Conservation (phyloP, 1,140 invertebrate genomes). For the Rhyacophila brunnea region DNA sequence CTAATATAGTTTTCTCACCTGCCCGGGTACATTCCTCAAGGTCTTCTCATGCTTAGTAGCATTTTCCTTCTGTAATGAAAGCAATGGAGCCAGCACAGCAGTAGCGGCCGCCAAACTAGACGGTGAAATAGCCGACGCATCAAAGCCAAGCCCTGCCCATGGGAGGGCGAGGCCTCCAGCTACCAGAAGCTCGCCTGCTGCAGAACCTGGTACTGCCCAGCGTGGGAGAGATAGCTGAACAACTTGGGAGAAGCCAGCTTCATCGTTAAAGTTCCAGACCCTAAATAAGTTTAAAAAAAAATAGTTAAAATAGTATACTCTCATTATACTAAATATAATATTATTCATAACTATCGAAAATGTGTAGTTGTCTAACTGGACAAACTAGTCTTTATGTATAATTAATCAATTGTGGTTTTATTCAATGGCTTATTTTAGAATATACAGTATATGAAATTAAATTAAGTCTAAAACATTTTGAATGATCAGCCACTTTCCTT, state of each 20-base stretch:
- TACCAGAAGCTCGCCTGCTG: slow-evolving; percentile 57
- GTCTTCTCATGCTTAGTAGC: slow-evolving; percentile 41
- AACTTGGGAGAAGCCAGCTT: slow-evolving; percentile 66
- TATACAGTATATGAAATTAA: no score
- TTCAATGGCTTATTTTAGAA: no score
- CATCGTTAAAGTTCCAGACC: slow-evolving; percentile 68
- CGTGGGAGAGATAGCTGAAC: slow-evolving; percentile 61
- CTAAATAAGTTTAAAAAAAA: slow-evolving; percentile 40
- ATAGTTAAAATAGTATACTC: no score
- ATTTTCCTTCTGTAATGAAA: slow-evolving; percentile 22
- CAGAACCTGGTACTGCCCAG: slow-evolving; percentile 61
- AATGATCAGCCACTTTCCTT: no score
- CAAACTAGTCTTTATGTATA: no score
- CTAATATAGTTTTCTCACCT: slow-evolving; percentile 46
- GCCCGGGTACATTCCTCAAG: slow-evolving; percentile 53
- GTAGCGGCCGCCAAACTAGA: slow-evolving; percentile 41
- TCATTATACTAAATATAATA: no score
- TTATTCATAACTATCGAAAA: no score
- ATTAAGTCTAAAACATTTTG: no score
- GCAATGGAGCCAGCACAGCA: slow-evolving; percentile 43
- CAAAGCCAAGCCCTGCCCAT: slow-evolving; percentile 42
- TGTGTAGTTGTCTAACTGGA: no score
- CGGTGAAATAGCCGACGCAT: slow-evolving; percentile 13
- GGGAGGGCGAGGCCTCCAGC: slow-evolving; percentile 60
- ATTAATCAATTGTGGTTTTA: no score